Base-by-base conservation (phyloP, 1,140 invertebrate genomes). In the Melanaphis sacchari region DNA sequence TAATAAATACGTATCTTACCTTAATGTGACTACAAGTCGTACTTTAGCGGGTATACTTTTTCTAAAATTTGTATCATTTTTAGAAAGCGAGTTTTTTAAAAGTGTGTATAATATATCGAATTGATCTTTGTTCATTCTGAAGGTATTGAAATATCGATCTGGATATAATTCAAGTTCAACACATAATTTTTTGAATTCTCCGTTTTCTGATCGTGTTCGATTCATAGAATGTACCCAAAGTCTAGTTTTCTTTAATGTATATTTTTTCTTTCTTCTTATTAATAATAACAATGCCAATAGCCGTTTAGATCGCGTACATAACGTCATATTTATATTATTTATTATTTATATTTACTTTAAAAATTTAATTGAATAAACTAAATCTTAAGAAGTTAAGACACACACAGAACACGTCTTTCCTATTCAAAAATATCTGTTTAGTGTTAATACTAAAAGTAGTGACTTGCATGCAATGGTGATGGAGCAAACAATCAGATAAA, bases 141-240 rank as follows among this genome's bases (percentile, higher is more conserved):
- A 85, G 24, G 84, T 85, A 26, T 85, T 43, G 41, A 41, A 43
- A 85, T 85, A 85, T 43, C 84, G 84, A 31, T 85, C 84, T 41
- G 84, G 84, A 85, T 43, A 85, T 43, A 26, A 24, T 85, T 85
- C 40, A 43, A 85, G 40, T 85, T 85, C 84, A 26, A 85, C 26
- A 85, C 40, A 43, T 85, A 85, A 85, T 85, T 85, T 43, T 43
- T 85, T 85, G 21, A 26, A 43, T 85, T 85, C 84, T 43, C 84
- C 41, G n/a, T 87, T 87, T n/a, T 43, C 84, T n/a, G 21, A 46
- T 46, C 84, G 31, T n/a, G 41, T 43, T 43, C 4, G 40, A n/a
- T 84, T 41, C 84, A 87, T 46, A 46, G 40, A 31, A 87, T 46
- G 41, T 41, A 87, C 84, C 41, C 40, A 38, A 40, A 38, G 31